A percentile compares a stretch with the other conserved stretches of the same genome.
Conservation (phyloP, 2,888 invertebrate genomes). For the Lepidocyrtinus sp. region DNA sequence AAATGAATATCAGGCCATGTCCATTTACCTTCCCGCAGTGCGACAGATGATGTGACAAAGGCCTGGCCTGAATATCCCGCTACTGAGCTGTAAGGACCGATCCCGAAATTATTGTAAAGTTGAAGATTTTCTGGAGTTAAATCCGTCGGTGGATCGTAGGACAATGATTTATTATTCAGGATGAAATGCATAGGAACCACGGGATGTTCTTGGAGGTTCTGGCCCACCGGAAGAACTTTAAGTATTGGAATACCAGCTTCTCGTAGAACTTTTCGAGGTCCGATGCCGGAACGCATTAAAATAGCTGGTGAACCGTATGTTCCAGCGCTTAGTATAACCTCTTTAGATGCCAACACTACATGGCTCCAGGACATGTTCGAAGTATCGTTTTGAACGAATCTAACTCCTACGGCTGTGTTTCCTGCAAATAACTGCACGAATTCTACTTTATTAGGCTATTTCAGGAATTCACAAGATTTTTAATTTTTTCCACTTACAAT, state of each 20-base stretch:
- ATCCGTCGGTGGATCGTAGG: constrained; percentile 41
- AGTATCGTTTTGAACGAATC: constrained; percentile 22
- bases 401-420: constrained; percentile 41
- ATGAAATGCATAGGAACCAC: constrained; percentile 30
- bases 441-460: too few species aligned
- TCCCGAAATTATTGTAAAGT: constrained; percentile 7
- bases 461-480: too few species aligned
- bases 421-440: neutral
- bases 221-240: constrained; percentile 55
- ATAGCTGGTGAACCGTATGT: constrained; percentile 44
- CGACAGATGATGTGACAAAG: constrained; percentile 42
- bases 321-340: constrained; percentile 56
- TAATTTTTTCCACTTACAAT: constrained; percentile 41
- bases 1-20: constrained; percentile 62
- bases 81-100: constrained; percentile 43
- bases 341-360: constrained; percentile 38
- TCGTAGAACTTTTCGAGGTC: constrained; percentile 14
- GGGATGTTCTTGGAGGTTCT: constrained; percentile 56
- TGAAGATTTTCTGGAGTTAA: constrained; percentile 37
- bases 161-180: constrained; percentile 33
- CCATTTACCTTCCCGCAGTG: constrained; percentile 36
- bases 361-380: too few species aligned
- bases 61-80: constrained; percentile 45
- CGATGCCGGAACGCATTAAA: constrained; percentile 44
- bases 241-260: constrained; percentile 1